Conservation (phyloP, 2,797 vertebrate species). For the Vireo griseus region DNA sequence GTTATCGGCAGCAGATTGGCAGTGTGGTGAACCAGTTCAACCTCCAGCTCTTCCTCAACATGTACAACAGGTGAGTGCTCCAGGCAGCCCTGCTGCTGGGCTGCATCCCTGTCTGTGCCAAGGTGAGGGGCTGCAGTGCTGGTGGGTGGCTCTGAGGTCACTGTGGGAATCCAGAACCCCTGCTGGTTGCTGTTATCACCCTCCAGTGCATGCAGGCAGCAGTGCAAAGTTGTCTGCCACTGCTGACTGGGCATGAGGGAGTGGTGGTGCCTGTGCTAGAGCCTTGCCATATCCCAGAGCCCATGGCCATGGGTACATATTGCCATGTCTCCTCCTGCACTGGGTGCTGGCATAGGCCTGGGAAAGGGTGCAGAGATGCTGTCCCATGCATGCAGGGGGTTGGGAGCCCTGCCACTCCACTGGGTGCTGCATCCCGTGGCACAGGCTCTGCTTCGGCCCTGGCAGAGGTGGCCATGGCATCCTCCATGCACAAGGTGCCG, state of each 20-base stretch:
- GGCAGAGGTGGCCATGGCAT: not conserved
- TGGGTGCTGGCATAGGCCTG: not conserved
- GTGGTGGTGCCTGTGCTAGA: not conserved
- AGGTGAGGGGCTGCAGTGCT: fast-evolving
- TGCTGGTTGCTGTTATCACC: not conserved
- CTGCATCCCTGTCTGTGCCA: not conserved
- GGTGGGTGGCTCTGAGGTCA: not conserved
- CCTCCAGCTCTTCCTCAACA: slow-evolving; percentile 98
- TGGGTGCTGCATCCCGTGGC: not conserved
- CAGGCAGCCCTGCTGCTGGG: not conserved
- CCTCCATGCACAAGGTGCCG: not conserved
- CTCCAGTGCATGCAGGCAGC: not conserved
- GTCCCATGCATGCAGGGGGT: fast-evolving
- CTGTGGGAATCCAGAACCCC: not conserved
- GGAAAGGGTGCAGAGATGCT: not conserved
- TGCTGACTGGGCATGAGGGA: not conserved
- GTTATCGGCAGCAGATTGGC: slow-evolving; percentile 91
- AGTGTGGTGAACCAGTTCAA: slow-evolving; percentile 93
- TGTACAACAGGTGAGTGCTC: slow-evolving; percentile 91
- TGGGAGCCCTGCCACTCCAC: not conserved
- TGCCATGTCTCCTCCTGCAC: not conserved
- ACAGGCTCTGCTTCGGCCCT: fast-evolving
- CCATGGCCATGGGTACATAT: fast-evolving
- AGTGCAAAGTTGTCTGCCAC: not conserved
- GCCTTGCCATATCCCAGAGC: not conserved